Evolutionary conservation across 2,797 vertebrate species (phyloP), one percentile per base, ranked within the genome.

Genomic region (Sebastes diploproa): DNA sequence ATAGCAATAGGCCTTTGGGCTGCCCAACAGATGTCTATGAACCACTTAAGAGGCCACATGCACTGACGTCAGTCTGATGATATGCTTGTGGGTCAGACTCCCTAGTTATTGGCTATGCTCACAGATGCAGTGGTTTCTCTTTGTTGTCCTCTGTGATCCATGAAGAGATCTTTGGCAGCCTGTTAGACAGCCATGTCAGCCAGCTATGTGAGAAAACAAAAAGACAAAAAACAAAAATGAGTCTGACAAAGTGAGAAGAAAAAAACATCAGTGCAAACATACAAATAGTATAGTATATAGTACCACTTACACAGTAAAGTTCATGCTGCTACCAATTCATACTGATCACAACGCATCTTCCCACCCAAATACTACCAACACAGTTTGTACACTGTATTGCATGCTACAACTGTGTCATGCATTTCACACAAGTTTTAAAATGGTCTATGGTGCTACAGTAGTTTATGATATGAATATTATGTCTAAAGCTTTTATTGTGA

Each of bases 1-100:
- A 95, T 95, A 91, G 91, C 91, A 88, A 84, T 60, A 88, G 90
- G 91, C 89, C 89, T 90, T 84, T 76, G 86, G 83, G 92, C 84
- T 92, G 86, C 78, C 91, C 92, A 86, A 72, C 91, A 92, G 89
- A 92, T 91, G 92, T 89, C 89, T 81, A 80, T 85, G 87, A 92
- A 94, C 86, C 86, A 92, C 88, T 86, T 86, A 87, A 82, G 85
- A 91, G 94, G 90, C 91, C 93, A 90, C 92, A 94, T 94, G 93
- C 93, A 93, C 91, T 78, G 75, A 82, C 80, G 92, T 93, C 91
- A 88, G 78, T 84, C 69, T 78, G 80, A 88, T 88, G 86, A 86
- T 86, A 81, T 78, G 86, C 85, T 87, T 80, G 84, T 77, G 54
- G 78, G 60, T 91, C 84, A 75, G 87, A 81, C 74, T 85, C 80